Conservation (phyloP, 1,140 invertebrate genomes). For the Rhopalosiphum padi region DNA sequence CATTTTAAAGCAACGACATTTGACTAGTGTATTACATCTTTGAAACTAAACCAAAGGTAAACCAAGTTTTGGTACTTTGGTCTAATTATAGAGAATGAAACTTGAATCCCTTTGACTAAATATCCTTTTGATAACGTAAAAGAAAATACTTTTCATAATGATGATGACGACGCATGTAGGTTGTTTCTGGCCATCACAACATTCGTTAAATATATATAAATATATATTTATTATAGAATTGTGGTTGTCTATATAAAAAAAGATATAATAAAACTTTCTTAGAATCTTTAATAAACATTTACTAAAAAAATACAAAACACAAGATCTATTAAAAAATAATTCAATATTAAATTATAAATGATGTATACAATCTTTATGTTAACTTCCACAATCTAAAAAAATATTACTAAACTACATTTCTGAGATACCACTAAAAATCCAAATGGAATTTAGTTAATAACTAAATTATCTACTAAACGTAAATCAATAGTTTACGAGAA, state of each 20-base stretch:
- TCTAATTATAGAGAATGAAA: conserved; percentile 32
- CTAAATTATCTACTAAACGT: not conserved
- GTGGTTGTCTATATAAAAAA: not conserved
- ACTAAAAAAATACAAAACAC: not conserved
- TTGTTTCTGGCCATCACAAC: not conserved
- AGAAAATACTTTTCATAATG: not conserved
- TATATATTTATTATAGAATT: not conserved
- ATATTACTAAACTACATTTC: not conserved
- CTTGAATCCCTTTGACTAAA: conserved; percentile 11
- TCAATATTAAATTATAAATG: not conserved
- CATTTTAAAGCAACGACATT: not conserved
- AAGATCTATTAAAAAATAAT: not conserved
- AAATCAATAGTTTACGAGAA: not conserved
- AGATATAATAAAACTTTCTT: not conserved
- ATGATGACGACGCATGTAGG: not conserved
- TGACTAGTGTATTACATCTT: not conserved
- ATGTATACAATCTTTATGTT: not conserved
- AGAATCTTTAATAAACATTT: not conserved
- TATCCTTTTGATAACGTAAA: not conserved
- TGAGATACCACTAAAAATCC: not conserved
- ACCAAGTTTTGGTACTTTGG: not conserved
- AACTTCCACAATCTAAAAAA: not conserved
- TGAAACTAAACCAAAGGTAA: conserved; percentile 1
- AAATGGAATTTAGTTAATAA: not conserved
- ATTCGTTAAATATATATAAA: not conserved